Percentiles rank a stretch among this genome's conserved stretches.
Evolutionary conservation across 2,113 vertebrate species (phyloP).

Genomic region (Mandrillus leucophaeus): DNA sequence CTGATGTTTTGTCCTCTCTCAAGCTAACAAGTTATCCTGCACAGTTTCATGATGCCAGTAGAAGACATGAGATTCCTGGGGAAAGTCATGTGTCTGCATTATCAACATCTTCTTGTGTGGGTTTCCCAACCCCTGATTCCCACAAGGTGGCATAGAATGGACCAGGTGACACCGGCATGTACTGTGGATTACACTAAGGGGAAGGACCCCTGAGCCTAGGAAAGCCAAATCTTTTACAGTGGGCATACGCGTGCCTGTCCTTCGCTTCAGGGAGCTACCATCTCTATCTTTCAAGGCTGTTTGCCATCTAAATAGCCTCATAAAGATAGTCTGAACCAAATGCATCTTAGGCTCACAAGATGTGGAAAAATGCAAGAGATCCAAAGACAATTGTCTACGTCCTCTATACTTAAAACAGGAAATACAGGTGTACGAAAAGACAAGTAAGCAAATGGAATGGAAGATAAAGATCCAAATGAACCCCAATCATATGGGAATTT

Average conservation of each 20-base stretch:
- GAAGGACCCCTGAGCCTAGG: neutral
- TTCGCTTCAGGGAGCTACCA: neutral
- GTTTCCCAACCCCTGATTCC: neutral
- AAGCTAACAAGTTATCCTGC: neutral
- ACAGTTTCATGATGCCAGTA: neutral
- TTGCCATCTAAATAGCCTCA: neutral
- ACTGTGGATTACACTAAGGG: neutral
- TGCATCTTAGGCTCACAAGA: neutral
- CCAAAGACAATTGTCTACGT: neutral
- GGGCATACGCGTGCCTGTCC: fast-evolving
- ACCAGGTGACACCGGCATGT: neutral
- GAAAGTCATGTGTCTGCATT: neutral
- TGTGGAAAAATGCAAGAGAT: neutral
- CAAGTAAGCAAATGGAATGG: neutral
- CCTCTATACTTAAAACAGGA: neutral
- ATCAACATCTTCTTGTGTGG: neutral
- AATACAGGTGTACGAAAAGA: neutral
- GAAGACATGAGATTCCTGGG: neutral
- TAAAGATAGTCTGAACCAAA: neutral
- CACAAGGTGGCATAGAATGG: neutral
- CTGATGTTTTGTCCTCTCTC: neutral
- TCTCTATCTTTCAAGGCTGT: neutral
- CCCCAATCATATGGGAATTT: neutral
- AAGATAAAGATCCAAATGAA: neutral
- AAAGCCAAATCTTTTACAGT: neutral